Evolutionary conservation across 2,113 vertebrate genomes (phyloP), one percentile per base, ranked within the genome.

Genomic region (Artemisiospiza belli): DNA sequence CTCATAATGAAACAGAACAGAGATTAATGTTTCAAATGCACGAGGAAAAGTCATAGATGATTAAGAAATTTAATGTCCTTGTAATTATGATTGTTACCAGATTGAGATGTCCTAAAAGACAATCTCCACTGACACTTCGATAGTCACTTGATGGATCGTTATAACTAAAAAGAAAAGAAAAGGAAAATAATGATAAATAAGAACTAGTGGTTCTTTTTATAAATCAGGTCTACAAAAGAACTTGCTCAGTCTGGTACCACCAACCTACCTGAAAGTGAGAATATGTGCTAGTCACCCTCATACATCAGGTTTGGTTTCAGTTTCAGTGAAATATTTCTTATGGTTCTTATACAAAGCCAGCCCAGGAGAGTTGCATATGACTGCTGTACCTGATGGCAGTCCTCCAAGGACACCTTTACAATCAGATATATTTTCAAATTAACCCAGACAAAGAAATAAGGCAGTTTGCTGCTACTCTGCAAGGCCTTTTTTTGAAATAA

Each of bases 361-460:
- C 39, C 59, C 72, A 49, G 39, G 57, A 82, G 33, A 52, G 57
- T n/a, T 30, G 24, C 15, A 11, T 22, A 3, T 18, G 43, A 62
- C 51, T 67, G 61, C 63, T 81, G 8, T 74, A 88, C 47, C 39
- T 67, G 33, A 94, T 80, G 82, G 39, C 19, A 49, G 44, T 47
- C 39, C 79, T 80, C 82, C 3, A 5, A 61, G 51, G 64, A 59
- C 1, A 2, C 55, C 77, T 91, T 69, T 88, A 76, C 41, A 74
- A 83, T 91, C 82, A 64, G 31, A 84, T 79, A 43, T 5, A 24
- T 92, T 91, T 91, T 91, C 77, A 82, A 72, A 94, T 77, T 9
- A 93, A 83, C 44, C 72, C 31, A 63, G 59, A 81, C 30, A 89
- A 92, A 79, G 89, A 93, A 90, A 88, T 55, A 83, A 90, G 67